Evolutionary conservation across 92 coral and sea anemone species (phyloP), one percentile per base, ranked within the genome.

Genomic region (Hydrozoanthus gracilis): DNA sequence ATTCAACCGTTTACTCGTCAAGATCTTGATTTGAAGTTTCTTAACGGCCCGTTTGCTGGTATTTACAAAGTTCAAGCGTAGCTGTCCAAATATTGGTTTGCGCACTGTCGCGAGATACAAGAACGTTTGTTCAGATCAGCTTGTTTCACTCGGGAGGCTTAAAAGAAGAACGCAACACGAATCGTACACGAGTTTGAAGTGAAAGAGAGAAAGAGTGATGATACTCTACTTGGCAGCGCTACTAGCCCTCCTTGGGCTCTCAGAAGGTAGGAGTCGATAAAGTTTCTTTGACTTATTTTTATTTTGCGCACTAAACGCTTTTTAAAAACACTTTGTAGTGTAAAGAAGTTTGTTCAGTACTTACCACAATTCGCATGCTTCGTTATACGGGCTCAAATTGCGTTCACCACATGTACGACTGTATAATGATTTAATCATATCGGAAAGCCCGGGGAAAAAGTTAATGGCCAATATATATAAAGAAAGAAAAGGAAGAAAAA

Each of bases 221-320:
- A 54, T 77, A n/a, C 66, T 77, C 1, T 56, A 77, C 18, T 39
- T 61, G 18, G 82, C 82, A 8, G 51, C 58, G 45, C 13, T 56
- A 4, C n/a, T 77, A 5, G 69, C 65, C 51, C 51, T 77, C 2
- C 82, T 77, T 9, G 82, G 68, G n/a, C 50, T 55, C 58, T 77
- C 82, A 54, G 46, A 77, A 56, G 82, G 64, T 76, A 15, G 51
- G 79, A 74, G n/a, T 8, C 51, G 16, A 71, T 14, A 71, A 71
- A 62, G 15, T 35, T n/a, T 3, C 7, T 4, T 1, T 10, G n/a
- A 13, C 9, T 12, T 15, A 0, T 12, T 16, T 15, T 16, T 62
- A 16, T 12, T 14, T 66, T 15, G 17, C 27, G 17, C 8, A 66
- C 17, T 8, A 27, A 27, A 27, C 39, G 39, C 2, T 27, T 27